phyloP scores from a whole-genome alignment of 37 sponge, comb jelly and placozoan genomes.

The Halisarca cf. caerulea region DNA sequence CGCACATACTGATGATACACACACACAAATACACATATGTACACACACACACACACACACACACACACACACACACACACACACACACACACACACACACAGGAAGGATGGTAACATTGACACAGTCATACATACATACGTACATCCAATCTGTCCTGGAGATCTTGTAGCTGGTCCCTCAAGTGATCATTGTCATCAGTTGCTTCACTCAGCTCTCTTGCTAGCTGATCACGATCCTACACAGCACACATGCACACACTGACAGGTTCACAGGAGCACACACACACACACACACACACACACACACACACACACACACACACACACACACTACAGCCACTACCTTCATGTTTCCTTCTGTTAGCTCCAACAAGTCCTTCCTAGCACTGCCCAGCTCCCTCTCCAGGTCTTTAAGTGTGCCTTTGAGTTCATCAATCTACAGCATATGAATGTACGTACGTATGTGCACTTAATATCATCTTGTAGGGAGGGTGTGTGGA shows the following conservation, averaged over 20 bases:
- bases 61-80: background rate
- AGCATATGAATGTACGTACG: too few relatives aligned
- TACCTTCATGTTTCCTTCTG: background rate
- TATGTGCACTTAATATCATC: too few relatives aligned
- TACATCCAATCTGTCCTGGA: conserved; percentile 43
- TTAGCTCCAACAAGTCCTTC: conserved; percentile 9
- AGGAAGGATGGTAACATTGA: background rate
- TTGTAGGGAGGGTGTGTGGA: too few relatives aligned
- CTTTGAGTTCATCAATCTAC: background rate
- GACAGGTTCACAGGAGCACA: background rate
- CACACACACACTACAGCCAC: background rate
- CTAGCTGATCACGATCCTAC: conserved; percentile 10
- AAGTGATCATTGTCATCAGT: conserved; percentile 60
- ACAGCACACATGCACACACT: background rate
- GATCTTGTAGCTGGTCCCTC: conserved; percentile 43
- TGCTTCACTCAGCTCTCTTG: conserved; percentile 33
- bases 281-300: background rate
- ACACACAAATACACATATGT: background rate
- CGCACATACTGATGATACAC: background rate
- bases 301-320: background rate
- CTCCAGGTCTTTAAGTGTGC: conserved; percentile 11
- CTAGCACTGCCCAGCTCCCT: background rate
- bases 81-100: too few relatives aligned
- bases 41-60: background rate
- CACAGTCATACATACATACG: background rate